Conservation (phyloP, 2,888 invertebrate genomes). For the Crocallis elinguaria region DNA sequence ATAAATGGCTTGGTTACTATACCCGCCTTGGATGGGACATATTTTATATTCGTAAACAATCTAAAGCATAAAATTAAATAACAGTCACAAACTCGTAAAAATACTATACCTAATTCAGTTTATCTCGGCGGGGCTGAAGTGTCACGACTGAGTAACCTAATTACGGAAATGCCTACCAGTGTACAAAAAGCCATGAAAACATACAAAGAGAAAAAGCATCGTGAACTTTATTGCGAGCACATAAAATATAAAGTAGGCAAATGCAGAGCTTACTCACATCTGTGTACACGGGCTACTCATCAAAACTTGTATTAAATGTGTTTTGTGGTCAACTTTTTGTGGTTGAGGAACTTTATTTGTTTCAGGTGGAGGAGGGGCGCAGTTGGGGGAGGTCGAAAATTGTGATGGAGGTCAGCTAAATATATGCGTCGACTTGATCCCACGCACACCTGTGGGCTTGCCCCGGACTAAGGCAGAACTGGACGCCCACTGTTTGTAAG, state of each 20-base stretch:
- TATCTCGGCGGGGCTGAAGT: slow-evolving; percentile 1
- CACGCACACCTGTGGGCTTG: slow-evolving; percentile 68
- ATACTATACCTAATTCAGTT: slow-evolving; percentile 3
- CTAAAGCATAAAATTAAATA: not conserved
- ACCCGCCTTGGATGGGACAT: no score
- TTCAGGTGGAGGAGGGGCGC: slow-evolving; percentile 64
- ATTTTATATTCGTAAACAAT: no score
- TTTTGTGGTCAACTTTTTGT: slow-evolving; percentile 18
- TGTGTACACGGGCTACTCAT: slow-evolving; percentile 2
- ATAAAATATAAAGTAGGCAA: slow-evolving; percentile 12
- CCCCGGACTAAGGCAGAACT: slow-evolving; percentile 68
- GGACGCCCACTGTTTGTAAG: slow-evolving; percentile 73
- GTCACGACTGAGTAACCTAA: slow-evolving; percentile 3
- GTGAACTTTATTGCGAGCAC: slow-evolving; percentile 9
- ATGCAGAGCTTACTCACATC: slow-evolving; percentile 1
- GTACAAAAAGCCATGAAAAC: not conserved
- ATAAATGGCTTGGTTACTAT: no score
- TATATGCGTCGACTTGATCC: slow-evolving; percentile 64
- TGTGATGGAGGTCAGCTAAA: slow-evolving; percentile 67
- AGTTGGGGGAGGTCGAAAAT: slow-evolving; percentile 62
- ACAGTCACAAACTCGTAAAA: not conserved
- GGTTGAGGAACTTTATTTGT: slow-evolving; percentile 17
- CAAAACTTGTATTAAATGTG: slow-evolving; percentile 2
- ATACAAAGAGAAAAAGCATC: not conserved
- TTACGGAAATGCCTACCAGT: not conserved